phyloP scores from a whole-genome alignment of 2,113 vertebrate genomes.

The Sceloporus undulatus region DNA sequence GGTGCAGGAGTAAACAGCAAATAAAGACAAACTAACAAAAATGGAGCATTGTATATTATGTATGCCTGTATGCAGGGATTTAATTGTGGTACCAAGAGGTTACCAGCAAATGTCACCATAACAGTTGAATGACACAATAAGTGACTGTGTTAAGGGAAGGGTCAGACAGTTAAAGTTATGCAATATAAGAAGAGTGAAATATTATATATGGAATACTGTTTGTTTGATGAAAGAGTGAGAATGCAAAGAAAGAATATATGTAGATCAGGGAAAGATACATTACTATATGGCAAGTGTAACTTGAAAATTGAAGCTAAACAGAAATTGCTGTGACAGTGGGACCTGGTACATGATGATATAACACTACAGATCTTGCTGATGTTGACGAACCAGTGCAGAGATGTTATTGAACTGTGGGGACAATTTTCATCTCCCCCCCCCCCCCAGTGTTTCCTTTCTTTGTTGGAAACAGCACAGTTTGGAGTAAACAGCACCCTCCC shows the following conservation, averaged over 20 bases:
- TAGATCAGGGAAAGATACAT: not conserved
- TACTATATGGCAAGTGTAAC: conserved; percentile 43
- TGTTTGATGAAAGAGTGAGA: conserved; percentile 21
- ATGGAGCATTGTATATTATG: not conserved
- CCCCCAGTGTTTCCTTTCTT: conserved; percentile 42
- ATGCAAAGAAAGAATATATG: conserved; percentile 20
- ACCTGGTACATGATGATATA: conserved; percentile 40
- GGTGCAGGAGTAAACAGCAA: not conserved
- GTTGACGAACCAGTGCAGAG: conserved; percentile 26
- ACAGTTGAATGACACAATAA: not conserved
- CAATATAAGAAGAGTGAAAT: not conserved
- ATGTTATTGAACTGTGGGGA: conserved; percentile 40
- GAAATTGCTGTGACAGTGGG: conserved; percentile 29
- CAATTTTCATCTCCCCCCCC: not conserved
- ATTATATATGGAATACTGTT: conserved; percentile 35
- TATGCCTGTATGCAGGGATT: not conserved
- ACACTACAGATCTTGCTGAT: conserved; percentile 41
- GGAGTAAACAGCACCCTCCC: conserved; percentile 40
- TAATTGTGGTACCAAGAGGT: not conserved
- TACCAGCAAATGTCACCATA: not conserved
- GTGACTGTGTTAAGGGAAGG: not conserved
- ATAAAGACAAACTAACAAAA: not conserved
- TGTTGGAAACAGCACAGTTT: conserved; percentile 1
- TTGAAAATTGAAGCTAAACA: conserved; percentile 41
- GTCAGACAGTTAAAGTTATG: not conserved